These are phyloP conservation scores for Drosophila ananassae DNA, from an alignment of 1,140 invertebrate genomes.

Conservation along the genomic window DNA sequence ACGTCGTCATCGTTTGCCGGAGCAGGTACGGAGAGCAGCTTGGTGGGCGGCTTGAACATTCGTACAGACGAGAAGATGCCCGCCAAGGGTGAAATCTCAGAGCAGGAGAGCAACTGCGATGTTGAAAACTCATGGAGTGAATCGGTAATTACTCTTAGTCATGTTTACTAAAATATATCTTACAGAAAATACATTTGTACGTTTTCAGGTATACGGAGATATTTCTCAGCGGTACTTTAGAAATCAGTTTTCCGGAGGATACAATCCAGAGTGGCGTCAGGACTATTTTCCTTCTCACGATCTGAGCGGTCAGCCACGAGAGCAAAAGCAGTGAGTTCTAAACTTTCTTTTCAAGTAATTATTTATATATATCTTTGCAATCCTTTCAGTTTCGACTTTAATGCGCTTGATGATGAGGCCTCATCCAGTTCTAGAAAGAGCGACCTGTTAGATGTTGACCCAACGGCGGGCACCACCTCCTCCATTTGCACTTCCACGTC, in stretches of 20 bases:
- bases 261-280: constrained; percentile 75
- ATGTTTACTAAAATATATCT: too few relatives aligned
- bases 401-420: constrained; percentile 52
- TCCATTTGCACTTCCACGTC: constrained; percentile 64
- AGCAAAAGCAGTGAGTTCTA: constrained; percentile 54
- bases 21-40: constrained; percentile 73
- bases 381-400: constrained; percentile 69
- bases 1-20: constrained; percentile 76
- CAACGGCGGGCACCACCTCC: constrained; percentile 28
- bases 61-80: constrained; percentile 93
- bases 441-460: constrained; percentile 35
- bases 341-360: too few relatives aligned
- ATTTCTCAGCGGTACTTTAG: constrained; percentile 78
- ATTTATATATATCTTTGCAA: too few relatives aligned
- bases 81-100: constrained; percentile 91
- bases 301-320: constrained; percentile 64
- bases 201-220: constrained; percentile 72
- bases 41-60: constrained; percentile 87
- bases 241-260: constrained; percentile 70
- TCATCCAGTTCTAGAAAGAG: constrained; percentile 53
- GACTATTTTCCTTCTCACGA: constrained; percentile 76
- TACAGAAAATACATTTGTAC: background rate
- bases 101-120: constrained; percentile 92
- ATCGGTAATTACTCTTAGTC: constrained; percentile 71
- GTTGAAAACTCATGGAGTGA: constrained; percentile 88